phyloP scores from a whole-genome alignment of 37 sponge, comb jelly and placozoan genomes.

The Chondrilla cf. caribensis region DNA sequence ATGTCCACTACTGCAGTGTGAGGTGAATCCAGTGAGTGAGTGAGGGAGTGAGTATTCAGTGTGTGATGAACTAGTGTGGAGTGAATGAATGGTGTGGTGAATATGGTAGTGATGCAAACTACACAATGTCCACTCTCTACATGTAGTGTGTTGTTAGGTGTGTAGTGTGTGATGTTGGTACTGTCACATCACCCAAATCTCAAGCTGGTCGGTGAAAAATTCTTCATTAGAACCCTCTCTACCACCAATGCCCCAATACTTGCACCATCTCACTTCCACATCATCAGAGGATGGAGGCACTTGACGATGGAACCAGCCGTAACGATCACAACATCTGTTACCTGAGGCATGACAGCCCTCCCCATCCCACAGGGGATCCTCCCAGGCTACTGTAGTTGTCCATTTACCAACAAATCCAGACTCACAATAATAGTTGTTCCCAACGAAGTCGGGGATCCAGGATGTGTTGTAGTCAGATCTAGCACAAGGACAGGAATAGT shows the following conservation, averaged over 20 bases:
- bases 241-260: background rate
- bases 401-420: background rate
- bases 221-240: background rate
- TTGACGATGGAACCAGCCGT: constrained; percentile 24
- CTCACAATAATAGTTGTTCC: constrained; percentile 1
- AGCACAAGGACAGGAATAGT: background rate
- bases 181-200: constrained; percentile 25
- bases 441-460: constrained; percentile 8
- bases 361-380: constrained; percentile 20
- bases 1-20: too few species aligned
- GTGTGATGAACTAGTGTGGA: too few species aligned
- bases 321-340: constrained; percentile 16
- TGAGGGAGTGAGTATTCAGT: too few species aligned
- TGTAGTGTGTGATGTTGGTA: background rate
- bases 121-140: background rate
- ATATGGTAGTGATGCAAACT: too few species aligned
- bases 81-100: too few species aligned
- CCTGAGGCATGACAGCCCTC: background rate
- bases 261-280: constrained; percentile 16
- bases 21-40: too few species aligned
- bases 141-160: too few species aligned
- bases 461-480: background rate
- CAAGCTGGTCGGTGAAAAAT: constrained; percentile 3
- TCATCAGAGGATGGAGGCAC: constrained; percentile 5
- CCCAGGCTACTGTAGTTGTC: background rate